phyloP scores from a whole-genome alignment of 2,888 invertebrate species.

The Apodemia zela region DNA sequence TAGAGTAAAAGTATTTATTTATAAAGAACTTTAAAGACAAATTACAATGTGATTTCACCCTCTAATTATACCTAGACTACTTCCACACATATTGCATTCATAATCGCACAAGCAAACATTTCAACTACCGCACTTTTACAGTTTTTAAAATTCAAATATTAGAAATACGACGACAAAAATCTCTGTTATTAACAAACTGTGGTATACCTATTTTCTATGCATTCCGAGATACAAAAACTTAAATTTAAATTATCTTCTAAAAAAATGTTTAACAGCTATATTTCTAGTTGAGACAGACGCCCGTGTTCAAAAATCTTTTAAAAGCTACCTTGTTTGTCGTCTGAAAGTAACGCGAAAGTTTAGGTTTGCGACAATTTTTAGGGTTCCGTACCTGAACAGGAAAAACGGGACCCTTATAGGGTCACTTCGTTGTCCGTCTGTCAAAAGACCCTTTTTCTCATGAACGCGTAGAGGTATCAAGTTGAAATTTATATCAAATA shows the following conservation, averaged over 20 bases:
- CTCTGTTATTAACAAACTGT: background rate
- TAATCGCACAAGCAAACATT: slow-evolving; percentile 9
- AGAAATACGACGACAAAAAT: slow-evolving; percentile 10
- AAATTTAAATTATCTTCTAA: background rate
- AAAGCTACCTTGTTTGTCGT: too few species aligned
- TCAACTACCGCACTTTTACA: slow-evolving; percentile 17
- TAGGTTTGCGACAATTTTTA: too few species aligned
- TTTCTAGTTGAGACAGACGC: too few species aligned
- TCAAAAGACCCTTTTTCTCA: too few species aligned
- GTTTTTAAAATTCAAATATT: background rate
- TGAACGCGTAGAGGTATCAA: too few species aligned
- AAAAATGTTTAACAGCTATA: too few species aligned
- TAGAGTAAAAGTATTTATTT: slow-evolving; percentile 35
- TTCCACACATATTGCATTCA: slow-evolving; percentile 14
- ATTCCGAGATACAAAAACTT: background rate
- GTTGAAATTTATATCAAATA: too few species aligned
- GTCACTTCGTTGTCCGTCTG: too few species aligned
- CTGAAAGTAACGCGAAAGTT: too few species aligned
- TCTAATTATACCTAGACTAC: slow-evolving; percentile 13
- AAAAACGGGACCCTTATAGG: too few species aligned
- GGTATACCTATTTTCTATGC: background rate
- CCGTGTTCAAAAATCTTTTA: too few species aligned
- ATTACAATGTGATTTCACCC: slow-evolving; percentile 27
- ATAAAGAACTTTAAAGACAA: slow-evolving; percentile 24
- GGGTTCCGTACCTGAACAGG: too few species aligned